Conservation (phyloP, 2,888 invertebrate genomes). For the Bembecia ichneumoniformis region DNA sequence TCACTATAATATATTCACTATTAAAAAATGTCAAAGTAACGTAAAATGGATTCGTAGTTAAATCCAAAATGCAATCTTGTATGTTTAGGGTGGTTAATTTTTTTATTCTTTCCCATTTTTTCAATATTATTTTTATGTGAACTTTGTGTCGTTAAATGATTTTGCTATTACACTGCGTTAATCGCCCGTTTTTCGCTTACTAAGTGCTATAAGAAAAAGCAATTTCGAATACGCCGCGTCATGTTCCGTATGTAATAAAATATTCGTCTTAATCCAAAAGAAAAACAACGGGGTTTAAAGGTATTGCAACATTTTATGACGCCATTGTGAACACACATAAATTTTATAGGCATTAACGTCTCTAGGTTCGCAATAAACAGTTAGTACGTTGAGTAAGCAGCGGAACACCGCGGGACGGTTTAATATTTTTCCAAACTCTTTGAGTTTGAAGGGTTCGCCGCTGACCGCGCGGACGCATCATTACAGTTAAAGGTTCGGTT, state of each 20-base stretch:
- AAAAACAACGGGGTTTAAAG: slow-evolving; percentile 52
- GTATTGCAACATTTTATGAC: slow-evolving; percentile 62
- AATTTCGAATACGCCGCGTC: not conserved
- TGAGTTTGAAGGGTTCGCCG: slow-evolving; percentile 19
- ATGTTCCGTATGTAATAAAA: slow-evolving; percentile 9
- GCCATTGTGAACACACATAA: slow-evolving; percentile 56
- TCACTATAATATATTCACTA: too few relatives aligned
- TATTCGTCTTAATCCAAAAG: slow-evolving; percentile 41
- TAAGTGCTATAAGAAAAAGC: slow-evolving; percentile 3
- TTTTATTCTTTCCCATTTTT: too few relatives aligned
- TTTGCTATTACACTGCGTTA: not conserved
- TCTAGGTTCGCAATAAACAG: slow-evolving; percentile 57
- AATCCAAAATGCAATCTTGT: too few relatives aligned
- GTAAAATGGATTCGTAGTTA: too few relatives aligned
- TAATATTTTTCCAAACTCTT: slow-evolving; percentile 40
- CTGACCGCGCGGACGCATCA: slow-evolving; percentile 39
- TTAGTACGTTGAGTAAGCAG: slow-evolving; percentile 39
- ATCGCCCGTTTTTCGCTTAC: not conserved
- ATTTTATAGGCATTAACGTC: slow-evolving; percentile 64
- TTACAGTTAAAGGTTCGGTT: slow-evolving; percentile 40
- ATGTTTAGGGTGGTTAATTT: too few relatives aligned
- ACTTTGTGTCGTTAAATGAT: too few relatives aligned
- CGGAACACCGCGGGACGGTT: slow-evolving; percentile 36
- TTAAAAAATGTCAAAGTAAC: too few relatives aligned
- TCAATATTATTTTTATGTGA: too few relatives aligned